Conservation (phyloP, 1,140 invertebrate genomes). For the Heliconius hewitsoni region DNA sequence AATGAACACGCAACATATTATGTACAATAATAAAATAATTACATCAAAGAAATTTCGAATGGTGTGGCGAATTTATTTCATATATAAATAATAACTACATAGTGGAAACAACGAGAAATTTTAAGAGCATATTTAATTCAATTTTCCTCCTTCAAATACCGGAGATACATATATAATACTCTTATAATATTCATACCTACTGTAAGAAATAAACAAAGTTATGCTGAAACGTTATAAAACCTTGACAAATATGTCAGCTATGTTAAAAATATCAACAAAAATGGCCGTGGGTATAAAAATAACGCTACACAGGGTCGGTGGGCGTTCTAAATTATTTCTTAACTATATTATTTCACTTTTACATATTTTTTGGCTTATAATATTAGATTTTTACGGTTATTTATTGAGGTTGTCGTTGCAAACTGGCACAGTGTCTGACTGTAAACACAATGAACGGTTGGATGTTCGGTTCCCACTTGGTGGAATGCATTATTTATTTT, state of each 20-base stretch:
- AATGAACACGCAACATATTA: no score
- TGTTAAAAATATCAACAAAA: neutral
- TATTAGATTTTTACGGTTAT: neutral
- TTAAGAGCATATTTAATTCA: neutral
- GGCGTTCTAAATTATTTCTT: neutral
- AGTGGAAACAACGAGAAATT: neutral
- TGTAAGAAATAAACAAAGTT: neutral
- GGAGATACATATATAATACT: neutral
- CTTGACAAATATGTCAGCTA: neutral
- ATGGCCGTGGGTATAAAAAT: neutral
- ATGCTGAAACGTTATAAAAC: neutral
- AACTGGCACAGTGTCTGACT: no score
- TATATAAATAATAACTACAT: neutral
- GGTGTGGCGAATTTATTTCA: no score
- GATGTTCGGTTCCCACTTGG: no score
- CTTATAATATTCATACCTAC: neutral
- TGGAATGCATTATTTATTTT: no score
- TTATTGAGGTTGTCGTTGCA: no score
- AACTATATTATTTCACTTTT: neutral
- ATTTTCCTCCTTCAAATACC: conserved; percentile 2
- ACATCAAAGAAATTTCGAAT: no score
- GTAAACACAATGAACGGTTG: no score
- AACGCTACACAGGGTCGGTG: neutral
- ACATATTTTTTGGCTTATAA: neutral
- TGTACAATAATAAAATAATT: no score